These are phyloP conservation scores for Zaprionus ornatus DNA, from an alignment of 1,140 invertebrate genomes.

Conservation along the genomic window DNA sequence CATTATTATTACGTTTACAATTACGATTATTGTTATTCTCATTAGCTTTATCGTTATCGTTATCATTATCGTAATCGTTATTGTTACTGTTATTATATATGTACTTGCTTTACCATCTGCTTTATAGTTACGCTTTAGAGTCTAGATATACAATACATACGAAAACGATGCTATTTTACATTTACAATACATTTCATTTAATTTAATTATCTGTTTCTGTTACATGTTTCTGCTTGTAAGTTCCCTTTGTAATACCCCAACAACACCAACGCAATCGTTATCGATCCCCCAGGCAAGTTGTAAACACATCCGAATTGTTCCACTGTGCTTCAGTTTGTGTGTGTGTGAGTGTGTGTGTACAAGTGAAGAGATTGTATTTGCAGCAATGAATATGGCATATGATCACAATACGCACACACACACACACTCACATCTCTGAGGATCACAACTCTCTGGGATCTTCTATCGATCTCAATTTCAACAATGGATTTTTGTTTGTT, in stretches of 20 bases:
- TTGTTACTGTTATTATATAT: slow-evolving; percentile 36
- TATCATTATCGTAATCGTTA: background rate
- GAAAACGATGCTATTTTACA: slow-evolving; percentile 65
- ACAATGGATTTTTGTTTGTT: slow-evolving; percentile 19
- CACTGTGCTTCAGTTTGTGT: background rate
- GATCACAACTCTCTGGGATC: background rate
- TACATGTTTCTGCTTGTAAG: slow-evolving; percentile 15
- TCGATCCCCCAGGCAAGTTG: background rate
- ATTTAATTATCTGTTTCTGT: slow-evolving; percentile 32
- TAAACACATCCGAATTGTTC: background rate
- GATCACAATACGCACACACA: slow-evolving; percentile 14
- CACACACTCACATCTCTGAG: background rate
- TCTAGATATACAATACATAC: slow-evolving; percentile 50
- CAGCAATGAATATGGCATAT: slow-evolving; percentile 36
- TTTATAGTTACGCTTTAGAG: slow-evolving; percentile 35
- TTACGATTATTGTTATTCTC: slow-evolving; percentile 4
- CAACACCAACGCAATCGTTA: background rate
- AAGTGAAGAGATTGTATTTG: background rate
- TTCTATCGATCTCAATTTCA: background rate
- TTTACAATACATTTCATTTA: slow-evolving; percentile 62
- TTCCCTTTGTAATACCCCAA: slow-evolving; percentile 16
- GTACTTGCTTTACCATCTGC: slow-evolving; percentile 35
- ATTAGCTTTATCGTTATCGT: background rate
- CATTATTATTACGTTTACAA: slow-evolving; percentile 21
- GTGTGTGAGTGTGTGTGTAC: background rate